These are phyloP conservation scores for Elephantulus edwardii DNA, from an alignment of 2,113 vertebrate genomes.

Conservation along the genomic window DNA sequence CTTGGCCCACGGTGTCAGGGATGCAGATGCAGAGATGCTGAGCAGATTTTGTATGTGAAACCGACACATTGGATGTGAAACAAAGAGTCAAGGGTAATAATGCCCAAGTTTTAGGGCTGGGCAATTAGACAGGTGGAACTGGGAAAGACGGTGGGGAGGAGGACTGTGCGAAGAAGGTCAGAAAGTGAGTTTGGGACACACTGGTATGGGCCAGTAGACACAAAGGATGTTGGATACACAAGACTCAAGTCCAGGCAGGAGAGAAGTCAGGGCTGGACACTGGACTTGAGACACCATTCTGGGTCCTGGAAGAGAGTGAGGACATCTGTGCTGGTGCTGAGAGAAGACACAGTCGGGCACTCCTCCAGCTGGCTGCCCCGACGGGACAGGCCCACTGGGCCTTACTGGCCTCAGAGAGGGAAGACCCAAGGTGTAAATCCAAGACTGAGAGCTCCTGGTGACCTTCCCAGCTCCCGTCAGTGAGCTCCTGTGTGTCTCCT, in stretches of 20 bases:
- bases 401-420: not conserved
- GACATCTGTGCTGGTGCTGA: not conserved
- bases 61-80: too few relatives aligned
- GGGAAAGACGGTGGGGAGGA: too few relatives aligned
- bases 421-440: fast-evolving
- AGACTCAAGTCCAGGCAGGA: fast-evolving
- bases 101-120: not conserved
- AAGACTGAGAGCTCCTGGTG: not conserved
- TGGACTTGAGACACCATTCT: not conserved
- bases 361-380: not conserved
- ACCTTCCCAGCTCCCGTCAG: not conserved
- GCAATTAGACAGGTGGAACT: not conserved
- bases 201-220: not conserved
- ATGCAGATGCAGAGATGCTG: not conserved
- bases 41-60: not conserved
- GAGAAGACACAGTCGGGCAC: too few relatives aligned
- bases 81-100: not conserved
- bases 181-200: too few relatives aligned
- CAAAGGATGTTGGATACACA: too few relatives aligned
- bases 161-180: not conserved
- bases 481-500: not conserved
- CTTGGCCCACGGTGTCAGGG: not conserved
- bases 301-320: not conserved
- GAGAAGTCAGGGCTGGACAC: not conserved
- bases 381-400: not conserved